Conservation (phyloP, 2,113 vertebrate genomes). For the Heteronetta atricapilla region DNA sequence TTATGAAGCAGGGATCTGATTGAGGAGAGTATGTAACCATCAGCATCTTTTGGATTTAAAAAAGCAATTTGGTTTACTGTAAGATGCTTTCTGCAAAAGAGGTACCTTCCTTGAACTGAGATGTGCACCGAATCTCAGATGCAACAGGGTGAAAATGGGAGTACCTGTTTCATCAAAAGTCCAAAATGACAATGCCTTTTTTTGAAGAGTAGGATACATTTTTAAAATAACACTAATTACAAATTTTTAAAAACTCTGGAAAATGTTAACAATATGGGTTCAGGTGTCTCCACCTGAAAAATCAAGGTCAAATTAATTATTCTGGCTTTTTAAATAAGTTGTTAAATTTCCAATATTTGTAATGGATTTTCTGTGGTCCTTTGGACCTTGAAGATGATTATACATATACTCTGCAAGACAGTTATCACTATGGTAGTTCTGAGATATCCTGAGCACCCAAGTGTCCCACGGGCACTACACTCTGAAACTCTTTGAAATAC, state of each 20-base stretch:
- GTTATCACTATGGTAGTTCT: background rate
- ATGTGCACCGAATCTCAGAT: background rate
- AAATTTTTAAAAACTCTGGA: background rate
- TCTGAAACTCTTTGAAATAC: background rate
- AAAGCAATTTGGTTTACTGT: background rate
- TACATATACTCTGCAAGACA: background rate
- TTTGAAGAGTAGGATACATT: background rate
- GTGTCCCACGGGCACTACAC: background rate
- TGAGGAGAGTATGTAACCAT: background rate
- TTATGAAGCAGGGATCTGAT: background rate
- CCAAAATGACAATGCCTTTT: background rate
- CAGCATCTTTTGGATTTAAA: background rate
- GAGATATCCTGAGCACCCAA: background rate
- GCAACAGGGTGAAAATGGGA: background rate
- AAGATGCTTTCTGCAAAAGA: background rate
- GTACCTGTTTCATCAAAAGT: background rate
- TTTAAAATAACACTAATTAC: background rate
- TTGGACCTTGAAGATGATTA: background rate
- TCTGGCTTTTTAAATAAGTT: background rate
- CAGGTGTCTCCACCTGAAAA: background rate
- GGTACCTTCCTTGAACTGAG: background rate
- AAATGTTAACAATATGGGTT: background rate
- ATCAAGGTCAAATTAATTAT: background rate
- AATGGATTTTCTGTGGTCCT: background rate
- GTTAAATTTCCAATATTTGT: background rate